phyloP scores from a whole-genome alignment of 2,888 invertebrate species.

The Actias luna region DNA sequence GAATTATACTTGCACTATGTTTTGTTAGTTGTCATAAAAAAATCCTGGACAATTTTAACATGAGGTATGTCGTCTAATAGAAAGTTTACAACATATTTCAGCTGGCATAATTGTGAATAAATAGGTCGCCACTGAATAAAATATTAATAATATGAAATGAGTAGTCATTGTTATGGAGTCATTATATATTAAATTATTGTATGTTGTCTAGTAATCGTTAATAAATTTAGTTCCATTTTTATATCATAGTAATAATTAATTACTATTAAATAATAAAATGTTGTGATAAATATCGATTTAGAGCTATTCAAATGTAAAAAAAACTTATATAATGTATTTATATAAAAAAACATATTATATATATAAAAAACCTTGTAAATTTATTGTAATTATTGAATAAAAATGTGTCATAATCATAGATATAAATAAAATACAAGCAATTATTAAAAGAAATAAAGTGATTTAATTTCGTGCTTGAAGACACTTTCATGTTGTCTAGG shows the following conservation, averaged over 20 bases:
- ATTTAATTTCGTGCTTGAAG: slow-evolving; percentile 21
- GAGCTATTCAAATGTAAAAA: slow-evolving; percentile 55
- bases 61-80: not conserved
- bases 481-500: slow-evolving; percentile 33
- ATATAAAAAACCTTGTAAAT: slow-evolving; percentile 44
- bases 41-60: too few species aligned
- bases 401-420: slow-evolving; percentile 57
- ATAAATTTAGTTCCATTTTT: slow-evolving; percentile 43
- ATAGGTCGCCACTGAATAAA: not conserved
- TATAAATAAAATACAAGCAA: slow-evolving; percentile 22
- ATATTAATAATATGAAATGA: slow-evolving; percentile 21
- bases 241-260: slow-evolving; percentile 24
- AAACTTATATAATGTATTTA: slow-evolving; percentile 37
- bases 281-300: slow-evolving; percentile 68
- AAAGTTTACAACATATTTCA: not conserved
- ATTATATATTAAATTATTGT: slow-evolving; percentile 65
- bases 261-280: slow-evolving; percentile 44
- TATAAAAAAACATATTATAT: slow-evolving; percentile 23
- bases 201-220: slow-evolving; percentile 59
- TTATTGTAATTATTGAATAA: slow-evolving; percentile 52
- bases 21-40: too few species aligned
- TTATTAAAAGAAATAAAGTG: slow-evolving; percentile 14
- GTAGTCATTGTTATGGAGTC: slow-evolving; percentile 63
- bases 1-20: too few species aligned
- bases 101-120: too few species aligned